Conservation (phyloP, 2,888 invertebrate species). For the Tinea semifulvella region DNA sequence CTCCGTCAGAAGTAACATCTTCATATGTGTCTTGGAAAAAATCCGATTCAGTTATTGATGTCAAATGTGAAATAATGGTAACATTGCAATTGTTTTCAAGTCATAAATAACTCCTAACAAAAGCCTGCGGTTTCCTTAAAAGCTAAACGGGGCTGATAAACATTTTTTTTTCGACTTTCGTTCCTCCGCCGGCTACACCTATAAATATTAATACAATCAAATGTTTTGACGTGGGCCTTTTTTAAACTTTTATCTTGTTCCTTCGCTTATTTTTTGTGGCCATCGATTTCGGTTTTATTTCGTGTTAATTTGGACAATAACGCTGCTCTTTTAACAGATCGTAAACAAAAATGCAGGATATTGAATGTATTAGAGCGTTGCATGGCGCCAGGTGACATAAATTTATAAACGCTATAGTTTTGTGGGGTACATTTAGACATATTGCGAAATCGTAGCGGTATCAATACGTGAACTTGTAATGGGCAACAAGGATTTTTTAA, state of each 20-base stretch:
- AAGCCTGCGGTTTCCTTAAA: conserved; percentile 65
- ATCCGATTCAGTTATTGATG: conserved; percentile 60
- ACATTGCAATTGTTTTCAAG: conserved; percentile 62
- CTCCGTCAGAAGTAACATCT: conserved; percentile 31
- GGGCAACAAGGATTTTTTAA: no score
- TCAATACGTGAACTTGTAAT: no score
- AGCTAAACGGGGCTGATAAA: conserved; percentile 65
- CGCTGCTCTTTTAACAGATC: conserved; percentile 67
- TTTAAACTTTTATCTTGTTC: conserved; percentile 63
- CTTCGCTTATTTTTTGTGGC: conserved; percentile 60
- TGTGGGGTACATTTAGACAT: no score
- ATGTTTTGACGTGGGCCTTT: conserved; percentile 66
- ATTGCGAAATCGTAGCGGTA: no score
- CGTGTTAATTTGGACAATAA: conserved; percentile 67
- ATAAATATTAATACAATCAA: conserved; percentile 69
- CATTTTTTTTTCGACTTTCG: conserved; percentile 56
- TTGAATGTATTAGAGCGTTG: neutral
- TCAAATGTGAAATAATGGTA: conserved; percentile 63
- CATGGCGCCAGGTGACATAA: conserved; percentile 16
- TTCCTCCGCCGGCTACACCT: conserved; percentile 55
- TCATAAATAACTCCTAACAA: conserved; percentile 63
- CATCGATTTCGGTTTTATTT: conserved; percentile 62
- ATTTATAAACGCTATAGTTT: no score
- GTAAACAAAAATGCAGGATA: conserved; percentile 45
- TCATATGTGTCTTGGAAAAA: conserved; percentile 40